Percentiles rank a stretch among this genome's conserved stretches.
Evolutionary conservation across 2,113 vertebrate genomes (phyloP).

Genomic region (Brachyistius frenatus): DNA sequence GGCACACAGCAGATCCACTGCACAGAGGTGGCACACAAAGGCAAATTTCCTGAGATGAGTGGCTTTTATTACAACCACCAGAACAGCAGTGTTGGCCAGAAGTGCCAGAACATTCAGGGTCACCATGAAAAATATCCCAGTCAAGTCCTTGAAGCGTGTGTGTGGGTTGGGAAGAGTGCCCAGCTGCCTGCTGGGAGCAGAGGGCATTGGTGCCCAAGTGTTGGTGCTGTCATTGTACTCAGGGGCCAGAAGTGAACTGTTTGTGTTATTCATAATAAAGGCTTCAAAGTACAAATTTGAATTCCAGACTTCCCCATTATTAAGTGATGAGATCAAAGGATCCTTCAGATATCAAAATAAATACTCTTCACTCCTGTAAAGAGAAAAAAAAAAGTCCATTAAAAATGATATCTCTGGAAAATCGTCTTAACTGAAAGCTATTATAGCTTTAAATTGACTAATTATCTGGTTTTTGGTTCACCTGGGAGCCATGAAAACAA

Average conservation of each 20-base stretch:
- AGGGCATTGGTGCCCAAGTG: conserved; percentile 67
- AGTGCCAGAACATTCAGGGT: conserved; percentile 88
- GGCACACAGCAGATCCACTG: conserved; percentile 92
- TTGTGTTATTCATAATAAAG: conserved; percentile 76
- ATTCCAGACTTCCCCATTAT: conserved; percentile 56
- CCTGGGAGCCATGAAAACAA: background rate
- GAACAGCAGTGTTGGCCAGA: conserved; percentile 89
- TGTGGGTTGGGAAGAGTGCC: conserved; percentile 71
- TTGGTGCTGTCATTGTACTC: conserved; percentile 72
- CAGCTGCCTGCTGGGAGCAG: conserved; percentile 70
- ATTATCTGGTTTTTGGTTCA: no score
- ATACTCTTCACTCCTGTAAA: conserved; percentile 50
- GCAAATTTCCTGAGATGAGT: conserved; percentile 90
- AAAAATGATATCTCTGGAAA: no score
- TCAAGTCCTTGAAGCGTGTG: conserved; percentile 79
- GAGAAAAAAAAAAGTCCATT: conserved; percentile 14
- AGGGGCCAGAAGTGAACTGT: conserved; percentile 40
- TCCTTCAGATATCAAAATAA: conserved; percentile 25
- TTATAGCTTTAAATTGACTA: no score
- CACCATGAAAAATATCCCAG: conserved; percentile 89
- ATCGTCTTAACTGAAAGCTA: no score
- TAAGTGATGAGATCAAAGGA: background rate
- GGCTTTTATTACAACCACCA: conserved; percentile 89
- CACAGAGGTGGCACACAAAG: conserved; percentile 92
- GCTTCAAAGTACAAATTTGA: conserved; percentile 19